A percentile compares a stretch with the other conserved stretches of the same genome.
Conservation (phyloP, 2,797 vertebrate genomes). For the Hybognathus amarus region DNA sequence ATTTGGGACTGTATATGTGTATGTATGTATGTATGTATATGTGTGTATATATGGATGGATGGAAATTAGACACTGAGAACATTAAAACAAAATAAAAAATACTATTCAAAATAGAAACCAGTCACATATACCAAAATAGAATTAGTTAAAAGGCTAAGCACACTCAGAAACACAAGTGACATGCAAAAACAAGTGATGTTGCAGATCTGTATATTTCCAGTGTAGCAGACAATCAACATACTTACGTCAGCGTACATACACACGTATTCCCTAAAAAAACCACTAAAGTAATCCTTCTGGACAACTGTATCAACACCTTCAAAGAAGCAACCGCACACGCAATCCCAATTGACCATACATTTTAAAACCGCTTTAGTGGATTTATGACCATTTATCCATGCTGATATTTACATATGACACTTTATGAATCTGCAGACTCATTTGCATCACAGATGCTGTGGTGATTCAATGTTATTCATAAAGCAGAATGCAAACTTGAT, state of each 20-base stretch:
- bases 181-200: background rate
- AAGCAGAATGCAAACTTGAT: conserved; percentile 9
- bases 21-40: no score
- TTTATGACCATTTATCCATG: conserved; percentile 29
- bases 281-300: background rate
- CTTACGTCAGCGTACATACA: no score
- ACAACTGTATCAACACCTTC: background rate
- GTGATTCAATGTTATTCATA: conserved; percentile 32
- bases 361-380: background rate
- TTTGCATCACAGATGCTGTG: conserved; percentile 46
- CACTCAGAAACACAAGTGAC: background rate
- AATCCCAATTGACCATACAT: background rate
- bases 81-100: no score
- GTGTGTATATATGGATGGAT: no score
- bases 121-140: background rate
- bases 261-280: background rate
- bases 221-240: background rate
- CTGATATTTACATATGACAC: conserved; percentile 35
- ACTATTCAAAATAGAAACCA: background rate
- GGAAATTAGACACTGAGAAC: no score
- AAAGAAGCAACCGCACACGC: background rate
- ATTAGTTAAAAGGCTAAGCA: background rate
- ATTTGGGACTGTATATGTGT: no score
- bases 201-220: background rate
- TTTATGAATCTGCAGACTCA: conserved; percentile 38